Conservation (phyloP, 2,888 invertebrate species). For the Sialis fuliginosa region DNA sequence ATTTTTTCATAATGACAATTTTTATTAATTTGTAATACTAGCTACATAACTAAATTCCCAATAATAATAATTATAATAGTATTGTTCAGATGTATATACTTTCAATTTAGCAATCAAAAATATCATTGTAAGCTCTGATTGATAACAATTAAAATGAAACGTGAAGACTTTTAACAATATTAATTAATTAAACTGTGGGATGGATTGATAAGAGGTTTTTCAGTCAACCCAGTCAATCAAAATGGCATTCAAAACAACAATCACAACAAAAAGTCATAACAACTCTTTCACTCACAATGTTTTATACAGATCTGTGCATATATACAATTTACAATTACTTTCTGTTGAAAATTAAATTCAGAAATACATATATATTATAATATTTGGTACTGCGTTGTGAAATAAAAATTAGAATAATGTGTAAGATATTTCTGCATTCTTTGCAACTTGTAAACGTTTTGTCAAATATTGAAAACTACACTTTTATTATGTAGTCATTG, state of each 20-base stretch:
- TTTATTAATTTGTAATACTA: neutral
- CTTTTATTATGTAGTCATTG: no score
- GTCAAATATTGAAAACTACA: no score
- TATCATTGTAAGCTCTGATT: neutral
- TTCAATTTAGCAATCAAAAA: neutral
- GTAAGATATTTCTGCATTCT: no score
- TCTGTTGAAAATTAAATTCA: neutral
- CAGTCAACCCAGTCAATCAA: conserved; percentile 1
- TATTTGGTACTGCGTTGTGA: neutral
- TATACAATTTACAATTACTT: conserved; percentile 1
- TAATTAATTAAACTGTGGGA: conserved; percentile 1
- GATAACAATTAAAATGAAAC: neutral
- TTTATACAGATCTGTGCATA: neutral
- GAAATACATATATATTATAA: neutral
- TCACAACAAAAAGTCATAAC: neutral
- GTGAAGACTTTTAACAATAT: neutral
- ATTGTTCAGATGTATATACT: neutral
- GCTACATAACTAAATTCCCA: conserved; percentile 1
- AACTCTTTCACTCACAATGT: neutral
- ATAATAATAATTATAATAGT: neutral
- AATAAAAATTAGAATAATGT: neutral
- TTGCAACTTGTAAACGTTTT: no score
- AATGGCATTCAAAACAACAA: conserved; percentile 2
- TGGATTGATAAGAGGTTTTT: neutral
- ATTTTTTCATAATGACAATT: conserved; percentile 1